A percentile compares a stretch with the other conserved stretches of the same genome.
phyloP scores from a whole-genome alignment of 1,140 invertebrate genomes.

The Heliconius hewitsoni region DNA sequence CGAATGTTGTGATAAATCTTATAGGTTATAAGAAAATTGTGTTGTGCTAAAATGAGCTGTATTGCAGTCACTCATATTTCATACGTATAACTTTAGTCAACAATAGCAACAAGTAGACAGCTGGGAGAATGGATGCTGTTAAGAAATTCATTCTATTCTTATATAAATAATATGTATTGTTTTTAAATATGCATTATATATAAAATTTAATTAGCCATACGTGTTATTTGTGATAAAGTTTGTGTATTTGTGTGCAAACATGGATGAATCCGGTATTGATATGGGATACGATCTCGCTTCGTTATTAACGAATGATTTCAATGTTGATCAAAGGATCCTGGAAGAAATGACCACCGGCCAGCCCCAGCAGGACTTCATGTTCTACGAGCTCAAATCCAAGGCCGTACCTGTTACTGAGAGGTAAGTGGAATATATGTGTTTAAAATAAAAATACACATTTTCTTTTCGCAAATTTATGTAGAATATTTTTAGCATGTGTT shows the following conservation, averaged over 20 bases:
- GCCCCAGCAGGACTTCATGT: slow-evolving; percentile 85
- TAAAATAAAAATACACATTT: slow-evolving; percentile 27
- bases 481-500: slow-evolving; percentile 71
- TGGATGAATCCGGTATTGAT: slow-evolving; percentile 87
- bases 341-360: slow-evolving; percentile 80
- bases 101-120: slow-evolving; percentile 78
- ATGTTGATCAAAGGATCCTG: slow-evolving; percentile 80
- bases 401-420: slow-evolving; percentile 85
- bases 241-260: slow-evolving; percentile 75
- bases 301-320: slow-evolving; percentile 82
- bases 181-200: slow-evolving; percentile 56
- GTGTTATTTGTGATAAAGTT: slow-evolving; percentile 63
- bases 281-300: slow-evolving; percentile 87
- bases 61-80: slow-evolving; percentile 63
- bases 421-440: slow-evolving; percentile 65
- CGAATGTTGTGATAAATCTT: neutral
- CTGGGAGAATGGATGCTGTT: slow-evolving; percentile 74
- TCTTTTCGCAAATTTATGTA: slow-evolving; percentile 51
- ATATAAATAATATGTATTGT: slow-evolving; percentile 61
- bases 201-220: slow-evolving; percentile 50
- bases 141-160: slow-evolving; percentile 56
- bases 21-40: neutral
- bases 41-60: slow-evolving; percentile 49
- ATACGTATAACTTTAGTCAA: slow-evolving; percentile 67
- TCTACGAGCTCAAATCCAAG: slow-evolving; percentile 86